Percentiles rank a stretch among this genome's conserved stretches.
These are phyloP conservation scores for Metalampra italica DNA, from an alignment of 2,888 invertebrate genomes.

Conservation along the genomic window DNA sequence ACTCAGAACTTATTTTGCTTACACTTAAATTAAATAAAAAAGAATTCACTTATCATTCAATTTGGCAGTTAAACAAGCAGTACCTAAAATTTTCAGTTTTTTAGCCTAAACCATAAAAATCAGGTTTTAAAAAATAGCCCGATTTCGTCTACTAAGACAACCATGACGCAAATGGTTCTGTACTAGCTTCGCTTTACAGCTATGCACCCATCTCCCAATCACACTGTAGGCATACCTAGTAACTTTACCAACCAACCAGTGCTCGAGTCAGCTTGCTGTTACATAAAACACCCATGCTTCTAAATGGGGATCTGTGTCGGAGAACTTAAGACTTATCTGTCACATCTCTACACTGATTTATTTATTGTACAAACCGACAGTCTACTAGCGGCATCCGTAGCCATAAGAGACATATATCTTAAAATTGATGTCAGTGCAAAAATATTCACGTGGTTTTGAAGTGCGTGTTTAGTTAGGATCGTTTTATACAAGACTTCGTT, in stretches of 20 bases:
- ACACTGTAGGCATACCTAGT: slow-evolving; percentile 38
- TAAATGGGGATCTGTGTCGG: slow-evolving; percentile 24
- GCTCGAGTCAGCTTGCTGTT: slow-evolving; percentile 44
- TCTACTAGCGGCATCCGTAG: slow-evolving; percentile 13
- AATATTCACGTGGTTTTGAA: neutral
- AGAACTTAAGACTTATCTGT: slow-evolving; percentile 36
- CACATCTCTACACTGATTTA: slow-evolving; percentile 46
- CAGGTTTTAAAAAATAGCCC: no score
- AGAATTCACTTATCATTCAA: no score
- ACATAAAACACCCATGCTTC: slow-evolving; percentile 39
- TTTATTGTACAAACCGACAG: slow-evolving; percentile 27
- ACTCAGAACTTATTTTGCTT: no score
- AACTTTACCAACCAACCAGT: slow-evolving; percentile 37
- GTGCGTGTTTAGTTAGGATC: neutral
- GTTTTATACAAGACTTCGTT: no score
- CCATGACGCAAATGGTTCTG: no score
- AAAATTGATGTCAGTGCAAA: slow-evolving; percentile 17
- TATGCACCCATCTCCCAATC: no score
- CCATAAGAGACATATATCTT: slow-evolving; percentile 21
- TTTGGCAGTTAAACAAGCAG: no score
- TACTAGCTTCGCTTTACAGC: no score
- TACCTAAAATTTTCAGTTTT: no score
- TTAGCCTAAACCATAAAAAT: no score
- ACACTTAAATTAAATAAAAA: no score
- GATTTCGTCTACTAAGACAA: no score